Base-by-base conservation (phyloP, 2,888 invertebrate genomes). In the Syritta pipiens region DNA sequence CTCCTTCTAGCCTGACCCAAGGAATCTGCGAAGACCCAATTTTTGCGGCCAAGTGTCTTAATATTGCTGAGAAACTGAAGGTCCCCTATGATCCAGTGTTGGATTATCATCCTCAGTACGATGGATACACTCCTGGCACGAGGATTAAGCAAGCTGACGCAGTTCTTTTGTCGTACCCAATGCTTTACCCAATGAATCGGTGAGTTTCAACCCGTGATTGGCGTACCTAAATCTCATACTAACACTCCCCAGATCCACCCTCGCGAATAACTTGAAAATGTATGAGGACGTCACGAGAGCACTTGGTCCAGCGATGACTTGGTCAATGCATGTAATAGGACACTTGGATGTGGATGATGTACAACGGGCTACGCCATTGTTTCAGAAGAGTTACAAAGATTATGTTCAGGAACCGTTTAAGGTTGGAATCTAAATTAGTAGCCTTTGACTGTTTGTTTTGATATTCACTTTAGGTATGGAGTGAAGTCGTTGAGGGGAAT, bases 291-390 rank as follows among this genome's bases (percentile, higher is more conserved):
- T 90, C 7, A 92, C 91, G 0, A 87, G 92, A 0, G 84, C 84
- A 37, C 87, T 85, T 14, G 92, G 92, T 0, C 92, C 92, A 0
- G 92, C 92, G 0, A 92, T 92, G 92, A 92, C 92, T 1, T 92
- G 92, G 92, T 91, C 92, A 46, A 92, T 92, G 91, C 92, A 92
- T 84, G 86, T 91, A 0, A 89, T 91, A 1, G 92, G 91, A 3
- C 90, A 90, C 81, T 85, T 92, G 32, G 88, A 89, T 19, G 81
- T 90, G 7, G 87, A 85, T 0, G 88, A 91, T 28, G 81, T 84
- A 1, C 74, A 79, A 0, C 87, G 88, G 19, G 92, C 91, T 0
- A 87, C 88, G 0, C 82, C 83, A 1, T 86, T 90, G 79, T 92
- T 92, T 82, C 89, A 90, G 55, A 90, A 87, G 59, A 91, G 91